Percentiles rank a stretch among this genome's conserved stretches.
Conservation (phyloP, 2,113 vertebrate genomes). For the Orycteropus afer region DNA sequence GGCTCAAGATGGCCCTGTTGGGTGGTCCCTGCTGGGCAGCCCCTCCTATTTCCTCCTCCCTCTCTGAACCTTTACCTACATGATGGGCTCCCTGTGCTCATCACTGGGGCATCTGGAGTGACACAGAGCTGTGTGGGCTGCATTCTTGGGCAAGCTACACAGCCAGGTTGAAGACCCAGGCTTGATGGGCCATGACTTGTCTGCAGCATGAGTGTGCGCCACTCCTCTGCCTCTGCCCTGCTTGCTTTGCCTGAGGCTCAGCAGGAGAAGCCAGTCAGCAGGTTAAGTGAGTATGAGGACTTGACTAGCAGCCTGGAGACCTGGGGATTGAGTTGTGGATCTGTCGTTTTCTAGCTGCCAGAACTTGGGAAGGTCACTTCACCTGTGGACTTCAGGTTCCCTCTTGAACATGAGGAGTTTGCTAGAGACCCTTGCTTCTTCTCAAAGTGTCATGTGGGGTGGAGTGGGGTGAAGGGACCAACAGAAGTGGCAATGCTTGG, state of each 20-base stretch:
- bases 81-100: not conserved
- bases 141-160: not conserved
- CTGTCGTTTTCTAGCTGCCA: not conserved
- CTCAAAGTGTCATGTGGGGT: not conserved
- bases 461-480: not conserved
- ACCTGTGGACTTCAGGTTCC: not conserved
- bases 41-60: not conserved
- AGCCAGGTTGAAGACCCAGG: not conserved
- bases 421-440: not conserved
- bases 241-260: not conserved
- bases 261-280: not conserved
- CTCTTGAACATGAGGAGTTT: not conserved
- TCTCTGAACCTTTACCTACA: fast-evolving
- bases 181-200: not conserved
- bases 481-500: fast-evolving
- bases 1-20: not conserved
- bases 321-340: not conserved
- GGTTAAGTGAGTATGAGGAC: not conserved
- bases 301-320: not conserved
- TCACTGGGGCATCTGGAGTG: not conserved
- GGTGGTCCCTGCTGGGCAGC: too few species aligned
- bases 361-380: not conserved
- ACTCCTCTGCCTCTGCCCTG: not conserved
- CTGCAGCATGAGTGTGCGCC: not conserved
- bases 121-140: not conserved